These are phyloP conservation scores for Rhodinocichla rosea DNA, from an alignment of 2,113 vertebrate species.

Conservation along the genomic window DNA sequence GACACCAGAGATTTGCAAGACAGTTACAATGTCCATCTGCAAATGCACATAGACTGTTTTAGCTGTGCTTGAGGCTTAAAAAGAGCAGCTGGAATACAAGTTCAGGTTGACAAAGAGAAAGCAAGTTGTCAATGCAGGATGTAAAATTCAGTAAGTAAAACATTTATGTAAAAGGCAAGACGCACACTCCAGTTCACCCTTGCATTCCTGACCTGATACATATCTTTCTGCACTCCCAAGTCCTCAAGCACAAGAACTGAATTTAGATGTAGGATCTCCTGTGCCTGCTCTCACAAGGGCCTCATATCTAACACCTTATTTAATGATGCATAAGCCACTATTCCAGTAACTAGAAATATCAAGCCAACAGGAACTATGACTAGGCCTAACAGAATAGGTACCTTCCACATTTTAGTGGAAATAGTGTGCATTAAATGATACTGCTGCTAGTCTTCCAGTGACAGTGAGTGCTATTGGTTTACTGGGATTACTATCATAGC, in stretches of 20 bases:
- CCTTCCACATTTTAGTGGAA: background rate
- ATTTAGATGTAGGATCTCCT: background rate
- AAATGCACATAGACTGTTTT: background rate
- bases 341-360: slow-evolving; percentile 62
- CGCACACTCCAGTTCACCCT: background rate
- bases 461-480: slow-evolving; percentile 61
- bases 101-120: background rate
- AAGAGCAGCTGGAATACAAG: background rate
- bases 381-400: slow-evolving; percentile 30
- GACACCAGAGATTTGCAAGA: background rate
- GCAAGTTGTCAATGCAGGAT: background rate
- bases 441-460: slow-evolving; percentile 32
- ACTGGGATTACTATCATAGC: slow-evolving; percentile 31
- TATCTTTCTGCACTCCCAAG: background rate
- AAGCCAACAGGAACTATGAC: slow-evolving; percentile 60
- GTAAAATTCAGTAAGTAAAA: background rate
- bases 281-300: background rate
- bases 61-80: background rate
- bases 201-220: rapidly evolving
- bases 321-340: slow-evolving; percentile 63
- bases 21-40: background rate
- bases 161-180: background rate
- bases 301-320: slow-evolving; percentile 48
- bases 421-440: slow-evolving; percentile 9
- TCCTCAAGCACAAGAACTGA: background rate